Evolutionary conservation across 1,140 invertebrate genomes (phyloP).

Genomic region (Harlomillsia oculata): DNA sequence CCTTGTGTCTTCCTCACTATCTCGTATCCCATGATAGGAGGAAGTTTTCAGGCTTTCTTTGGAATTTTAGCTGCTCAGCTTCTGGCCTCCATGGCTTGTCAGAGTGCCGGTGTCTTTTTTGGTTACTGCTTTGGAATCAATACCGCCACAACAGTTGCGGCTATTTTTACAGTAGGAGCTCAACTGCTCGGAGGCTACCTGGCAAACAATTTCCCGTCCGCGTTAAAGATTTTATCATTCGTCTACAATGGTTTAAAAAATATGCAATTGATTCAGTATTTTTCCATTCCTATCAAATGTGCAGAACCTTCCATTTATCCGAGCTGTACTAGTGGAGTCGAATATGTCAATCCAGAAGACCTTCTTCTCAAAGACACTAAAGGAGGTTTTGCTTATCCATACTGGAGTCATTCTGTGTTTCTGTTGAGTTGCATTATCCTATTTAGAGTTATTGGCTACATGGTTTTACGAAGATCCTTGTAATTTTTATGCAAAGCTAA

Average conservation of each 20-base stretch:
- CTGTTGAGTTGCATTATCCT: constrained; percentile 2
- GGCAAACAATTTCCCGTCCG: constrained; percentile 62
- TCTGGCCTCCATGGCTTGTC: constrained; percentile 62
- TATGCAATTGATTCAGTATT: constrained; percentile 73
- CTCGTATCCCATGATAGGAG: constrained; percentile 63
- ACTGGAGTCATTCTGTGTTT: constrained; percentile 19
- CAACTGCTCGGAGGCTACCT: constrained; percentile 75
- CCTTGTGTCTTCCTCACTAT: constrained; percentile 68
- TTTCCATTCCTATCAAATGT: constrained; percentile 55
- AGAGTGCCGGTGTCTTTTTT: constrained; percentile 74
- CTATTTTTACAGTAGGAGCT: constrained; percentile 65
- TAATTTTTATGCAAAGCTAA: too few relatives aligned
- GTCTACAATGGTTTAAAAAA: constrained; percentile 78
- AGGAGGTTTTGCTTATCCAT: background rate
- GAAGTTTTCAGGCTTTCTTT: constrained; percentile 54
- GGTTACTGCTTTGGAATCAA: constrained; percentile 65
- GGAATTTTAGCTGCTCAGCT: constrained; percentile 57
- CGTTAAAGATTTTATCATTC: constrained; percentile 68
- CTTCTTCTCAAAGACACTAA: background rate
- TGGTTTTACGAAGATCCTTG: background rate
- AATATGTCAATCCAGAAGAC: background rate
- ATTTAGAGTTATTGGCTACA: constrained; percentile 5
- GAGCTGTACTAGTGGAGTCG: background rate
- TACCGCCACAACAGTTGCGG: constrained; percentile 65
- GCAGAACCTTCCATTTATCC: background rate